Conservation (phyloP, 2,113 vertebrate genomes). For the Pelusios castaneus region DNA sequence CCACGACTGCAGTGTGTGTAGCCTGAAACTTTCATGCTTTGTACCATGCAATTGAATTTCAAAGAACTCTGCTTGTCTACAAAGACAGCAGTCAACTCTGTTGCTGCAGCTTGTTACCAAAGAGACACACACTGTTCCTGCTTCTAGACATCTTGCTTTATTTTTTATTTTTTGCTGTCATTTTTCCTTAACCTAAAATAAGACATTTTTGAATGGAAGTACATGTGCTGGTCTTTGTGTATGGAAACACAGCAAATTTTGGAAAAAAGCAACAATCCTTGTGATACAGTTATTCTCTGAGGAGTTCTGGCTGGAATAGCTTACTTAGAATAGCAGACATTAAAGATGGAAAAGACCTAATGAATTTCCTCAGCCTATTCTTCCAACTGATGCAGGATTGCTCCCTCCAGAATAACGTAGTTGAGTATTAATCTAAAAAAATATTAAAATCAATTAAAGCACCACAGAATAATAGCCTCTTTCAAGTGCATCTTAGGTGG, state of each 20-base stretch:
- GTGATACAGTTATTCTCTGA: constrained; percentile 63
- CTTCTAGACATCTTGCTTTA: constrained; percentile 2
- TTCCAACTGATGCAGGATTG: constrained; percentile 37
- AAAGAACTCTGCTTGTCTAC: not conserved
- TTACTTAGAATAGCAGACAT: constrained; percentile 30
- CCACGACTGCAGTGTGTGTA: not conserved
- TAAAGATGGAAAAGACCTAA: constrained; percentile 50
- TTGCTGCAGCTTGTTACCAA: not conserved
- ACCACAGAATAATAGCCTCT: constrained; percentile 58
- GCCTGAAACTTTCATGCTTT: constrained; percentile 14
- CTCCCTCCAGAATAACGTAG: constrained; percentile 52
- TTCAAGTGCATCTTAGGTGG: constrained; percentile 39
- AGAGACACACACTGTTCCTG: not conserved
- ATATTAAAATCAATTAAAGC: constrained; percentile 70
- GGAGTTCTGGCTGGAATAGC: constrained; percentile 64
- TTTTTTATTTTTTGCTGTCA: not conserved
- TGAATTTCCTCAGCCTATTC: constrained; percentile 40
- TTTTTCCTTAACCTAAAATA: constrained; percentile 50
- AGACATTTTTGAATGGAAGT: constrained; percentile 39
- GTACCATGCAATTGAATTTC: not conserved
- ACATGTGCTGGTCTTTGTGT: constrained; percentile 59
- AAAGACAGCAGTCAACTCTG: constrained; percentile 15
- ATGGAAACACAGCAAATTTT: constrained; percentile 64
- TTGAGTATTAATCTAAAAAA: constrained; percentile 58
- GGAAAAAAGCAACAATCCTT: constrained; percentile 55